Conservation (phyloP, 2,888 invertebrate genomes). For the Meganola albula region DNA sequence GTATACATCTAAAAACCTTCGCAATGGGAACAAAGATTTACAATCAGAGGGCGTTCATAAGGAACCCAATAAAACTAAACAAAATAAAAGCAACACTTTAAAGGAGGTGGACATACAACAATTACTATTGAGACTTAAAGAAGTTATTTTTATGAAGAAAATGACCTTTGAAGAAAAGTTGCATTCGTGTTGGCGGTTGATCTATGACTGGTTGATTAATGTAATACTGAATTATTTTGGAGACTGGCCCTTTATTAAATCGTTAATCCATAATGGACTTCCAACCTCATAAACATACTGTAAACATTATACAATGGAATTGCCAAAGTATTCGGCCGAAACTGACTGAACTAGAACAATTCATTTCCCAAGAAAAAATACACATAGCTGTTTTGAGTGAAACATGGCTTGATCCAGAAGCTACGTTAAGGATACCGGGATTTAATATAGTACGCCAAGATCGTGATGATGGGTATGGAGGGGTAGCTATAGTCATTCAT, state of each 20-base stretch:
- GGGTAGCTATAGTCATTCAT: slow-evolving; percentile 1
- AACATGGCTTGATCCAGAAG: slow-evolving; percentile 2
- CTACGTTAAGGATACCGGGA: neutral
- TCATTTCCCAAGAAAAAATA: neutral
- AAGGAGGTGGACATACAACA: no score
- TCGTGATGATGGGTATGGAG: slow-evolving; percentile 3
- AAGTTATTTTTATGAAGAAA: no score
- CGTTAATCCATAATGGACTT: slow-evolving; percentile 1
- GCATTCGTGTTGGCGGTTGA: no score
- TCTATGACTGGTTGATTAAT: neutral
- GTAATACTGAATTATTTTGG: neutral
- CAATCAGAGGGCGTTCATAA: no score
- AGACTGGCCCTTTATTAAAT: neutral
- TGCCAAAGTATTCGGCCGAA: slow-evolving; percentile 4
- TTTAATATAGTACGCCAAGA: slow-evolving; percentile 2
- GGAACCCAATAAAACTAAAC: no score
- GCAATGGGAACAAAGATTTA: no score
- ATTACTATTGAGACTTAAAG: no score
- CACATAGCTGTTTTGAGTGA: slow-evolving; percentile 2
- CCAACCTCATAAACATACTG: neutral
- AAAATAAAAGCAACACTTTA: no score
- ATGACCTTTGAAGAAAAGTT: no score
- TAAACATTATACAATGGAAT: slow-evolving; percentile 5
- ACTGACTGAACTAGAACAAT: neutral
- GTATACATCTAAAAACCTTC: no score